Conservation (phyloP, 2,113 vertebrate genomes). For the Gadus chalcogrammus region DNA sequence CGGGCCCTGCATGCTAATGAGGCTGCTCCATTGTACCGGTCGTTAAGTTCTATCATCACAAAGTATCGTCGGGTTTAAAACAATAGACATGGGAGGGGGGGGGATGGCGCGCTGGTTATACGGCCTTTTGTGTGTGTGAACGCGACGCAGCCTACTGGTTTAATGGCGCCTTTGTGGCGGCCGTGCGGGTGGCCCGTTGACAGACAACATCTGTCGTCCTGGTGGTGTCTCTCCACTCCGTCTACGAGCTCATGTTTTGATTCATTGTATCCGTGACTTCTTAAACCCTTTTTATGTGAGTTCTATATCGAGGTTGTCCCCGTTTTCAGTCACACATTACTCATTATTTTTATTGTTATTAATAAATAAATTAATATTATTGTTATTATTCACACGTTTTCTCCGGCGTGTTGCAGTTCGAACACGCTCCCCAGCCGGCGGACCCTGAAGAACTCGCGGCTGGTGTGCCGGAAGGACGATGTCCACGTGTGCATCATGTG, state of each 20-base stretch:
- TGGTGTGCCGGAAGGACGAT: conserved; percentile 96
- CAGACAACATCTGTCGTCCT: conserved; percentile 48
- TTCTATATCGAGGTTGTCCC: not conserved
- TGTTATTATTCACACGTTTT: not conserved
- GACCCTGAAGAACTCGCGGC: conserved; percentile 90
- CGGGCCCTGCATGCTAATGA: conserved; percentile 57
- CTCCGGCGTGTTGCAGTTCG: conserved; percentile 67
- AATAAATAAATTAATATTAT: too few relatives aligned
- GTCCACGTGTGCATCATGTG: conserved; percentile 98
- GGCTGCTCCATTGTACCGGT: conserved; percentile 34
- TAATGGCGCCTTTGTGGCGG: conserved; percentile 38
- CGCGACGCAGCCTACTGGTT: conserved; percentile 45
- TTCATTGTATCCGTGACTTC: not conserved
- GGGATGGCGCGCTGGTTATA: conserved; percentile 32
- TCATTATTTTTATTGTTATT: too few relatives aligned
- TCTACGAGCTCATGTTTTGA: conserved; percentile 3
- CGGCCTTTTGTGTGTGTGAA: conserved; percentile 41
- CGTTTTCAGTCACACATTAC: too few relatives aligned
- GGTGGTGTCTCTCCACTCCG: conserved; percentile 12
- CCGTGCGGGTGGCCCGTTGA: conserved; percentile 16
- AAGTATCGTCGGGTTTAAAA: conserved; percentile 47
- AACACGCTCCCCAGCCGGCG: conserved; percentile 89
- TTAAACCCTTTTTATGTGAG: not conserved
- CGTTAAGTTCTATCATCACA: conserved; percentile 50
- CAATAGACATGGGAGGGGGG: conserved; percentile 38